phyloP scores from a whole-genome alignment of 2,113 vertebrate species.

The Ascaphus truei region DNA sequence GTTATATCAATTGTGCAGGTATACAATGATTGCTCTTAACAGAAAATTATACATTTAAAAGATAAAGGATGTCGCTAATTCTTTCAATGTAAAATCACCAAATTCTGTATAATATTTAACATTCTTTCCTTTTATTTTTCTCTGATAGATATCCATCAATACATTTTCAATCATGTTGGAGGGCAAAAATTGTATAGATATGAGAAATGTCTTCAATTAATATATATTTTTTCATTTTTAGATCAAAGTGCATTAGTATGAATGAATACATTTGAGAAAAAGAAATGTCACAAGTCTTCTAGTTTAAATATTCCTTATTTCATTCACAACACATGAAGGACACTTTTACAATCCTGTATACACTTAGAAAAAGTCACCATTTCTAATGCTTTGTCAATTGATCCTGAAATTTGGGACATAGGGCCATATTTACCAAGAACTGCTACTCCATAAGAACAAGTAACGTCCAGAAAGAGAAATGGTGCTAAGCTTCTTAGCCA shows the following conservation, averaged over 20 bases:
- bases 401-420: no score
- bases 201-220: not conserved
- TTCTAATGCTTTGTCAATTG: no score
- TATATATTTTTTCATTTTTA: not conserved
- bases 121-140: not conserved
- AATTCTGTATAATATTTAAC: not conserved
- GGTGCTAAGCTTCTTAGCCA: no score
- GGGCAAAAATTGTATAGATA: not conserved
- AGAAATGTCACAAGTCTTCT: no score
- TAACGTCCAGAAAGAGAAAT: no score
- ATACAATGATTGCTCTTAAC: not conserved
- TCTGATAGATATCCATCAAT: not conserved
- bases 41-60: not conserved
- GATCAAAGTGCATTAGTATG: not conserved
- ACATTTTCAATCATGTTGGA: not conserved
- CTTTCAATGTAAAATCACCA: not conserved
- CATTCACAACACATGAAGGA: no score
- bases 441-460: no score
- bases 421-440: no score
- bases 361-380: no score
- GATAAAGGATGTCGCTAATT: not conserved
- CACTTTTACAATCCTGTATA: no score
- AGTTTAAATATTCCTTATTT: no score
- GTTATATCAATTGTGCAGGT: conserved; percentile 19
- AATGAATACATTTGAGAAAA: not conserved